Base-by-base conservation (phyloP, 2,113 vertebrate genomes). In the Callaeas wilsoni region DNA sequence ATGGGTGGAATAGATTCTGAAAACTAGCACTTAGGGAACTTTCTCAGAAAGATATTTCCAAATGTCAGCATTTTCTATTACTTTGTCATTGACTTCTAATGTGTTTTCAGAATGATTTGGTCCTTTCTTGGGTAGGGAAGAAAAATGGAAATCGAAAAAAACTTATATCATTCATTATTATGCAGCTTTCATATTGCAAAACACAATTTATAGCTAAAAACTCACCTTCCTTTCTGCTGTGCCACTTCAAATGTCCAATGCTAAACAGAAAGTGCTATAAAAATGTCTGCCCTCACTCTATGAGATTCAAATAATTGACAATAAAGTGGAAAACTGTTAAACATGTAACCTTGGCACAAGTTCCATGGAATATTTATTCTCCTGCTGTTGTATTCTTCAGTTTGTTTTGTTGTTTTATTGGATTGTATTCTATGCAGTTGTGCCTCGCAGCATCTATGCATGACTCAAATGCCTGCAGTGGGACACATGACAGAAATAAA, bases 61-160 rank as follows among this genome's bases (percentile, higher is more conserved):
- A 91, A 84, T 97, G 97, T 95, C 97, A 97, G 94, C 91, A 93
- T 97, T 98, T 98, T 96, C 95, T 98, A 97, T 96, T 97, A 96
- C 95, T 98, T 98, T 98, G 96, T 96, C 97, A 98, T 97, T 98
- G 97, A 98, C 95, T 97, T 97, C 84, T 97, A 97, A 97, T 95
- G 55, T 83, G 88, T 96, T 97, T 97, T 93, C 92, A 96, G 90
- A 98, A 97, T 96, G 84, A 98, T 97, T 97, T 97, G 82, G 73
- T 93, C 96, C 93, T 96, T 97, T 91, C 94, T 96, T 96, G 87
- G 89, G 84, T 69, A 96, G 97, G 95, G 85, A 97, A 97, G 96
- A 97, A 98, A 98, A 98, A 97, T 97, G 90, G 96, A 97, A 98
- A 97, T 96, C 0, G 26, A 91, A 96, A 85, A 82, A 94, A 85